phyloP scores from a whole-genome alignment of 2,888 invertebrate genomes.

The Scaeva pyrastri region DNA sequence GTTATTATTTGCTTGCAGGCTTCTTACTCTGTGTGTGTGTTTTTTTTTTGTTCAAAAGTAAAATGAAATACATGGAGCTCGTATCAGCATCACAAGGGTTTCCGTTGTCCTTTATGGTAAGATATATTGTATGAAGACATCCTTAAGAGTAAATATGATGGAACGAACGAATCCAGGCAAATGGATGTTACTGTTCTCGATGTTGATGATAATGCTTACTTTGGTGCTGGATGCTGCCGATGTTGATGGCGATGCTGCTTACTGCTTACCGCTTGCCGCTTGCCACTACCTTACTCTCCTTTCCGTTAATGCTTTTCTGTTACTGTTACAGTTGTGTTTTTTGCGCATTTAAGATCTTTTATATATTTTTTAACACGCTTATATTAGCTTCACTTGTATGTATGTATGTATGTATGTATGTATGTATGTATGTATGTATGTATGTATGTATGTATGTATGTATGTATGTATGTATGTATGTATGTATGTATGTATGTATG shows the following conservation, averaged over 20 bases:
- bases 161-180: slow-evolving; percentile 36
- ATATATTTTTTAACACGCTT: no score
- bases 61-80: slow-evolving; percentile 46
- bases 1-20: slow-evolving; percentile 71
- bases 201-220: slow-evolving; percentile 65
- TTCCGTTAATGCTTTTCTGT: slow-evolving; percentile 1
- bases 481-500: no score
- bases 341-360: slow-evolving; percentile 54
- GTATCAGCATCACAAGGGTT: slow-evolving; percentile 61
- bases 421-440: no score
- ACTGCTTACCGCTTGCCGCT: background rate
- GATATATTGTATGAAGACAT: slow-evolving; percentile 51
- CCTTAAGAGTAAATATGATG: slow-evolving; percentile 54
- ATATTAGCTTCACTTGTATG: no score
- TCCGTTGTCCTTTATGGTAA: slow-evolving; percentile 55
- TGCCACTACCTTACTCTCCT: background rate
- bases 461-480: no score
- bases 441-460: no score
- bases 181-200: slow-evolving; percentile 69
- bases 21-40: slow-evolving; percentile 38
- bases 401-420: no score
- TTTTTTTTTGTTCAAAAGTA: slow-evolving; percentile 14
- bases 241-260: slow-evolving; percentile 56
- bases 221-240: slow-evolving; percentile 24
- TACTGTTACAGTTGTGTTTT: slow-evolving; percentile 51